These are phyloP conservation scores for Siniperca obscura DNA, from an alignment of 2,797 vertebrate genomes.

Conservation along the genomic window DNA sequence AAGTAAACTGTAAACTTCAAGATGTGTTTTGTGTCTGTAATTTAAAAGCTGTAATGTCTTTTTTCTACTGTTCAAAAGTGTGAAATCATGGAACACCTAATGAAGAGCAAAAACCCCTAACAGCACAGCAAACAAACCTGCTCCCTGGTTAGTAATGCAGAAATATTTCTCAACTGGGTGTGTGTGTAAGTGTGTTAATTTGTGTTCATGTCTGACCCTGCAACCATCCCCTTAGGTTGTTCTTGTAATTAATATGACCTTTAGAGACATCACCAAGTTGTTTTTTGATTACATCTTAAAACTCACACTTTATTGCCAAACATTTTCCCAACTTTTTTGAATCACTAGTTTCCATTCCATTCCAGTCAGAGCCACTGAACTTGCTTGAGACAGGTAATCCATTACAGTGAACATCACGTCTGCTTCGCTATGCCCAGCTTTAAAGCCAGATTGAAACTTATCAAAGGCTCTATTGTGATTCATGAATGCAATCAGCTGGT, in stretches of 20 bases:
- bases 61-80: neutral
- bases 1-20: neutral
- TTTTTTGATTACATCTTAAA: slow-evolving; percentile 17
- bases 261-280: slow-evolving; percentile 11
- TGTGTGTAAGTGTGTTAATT: neutral
- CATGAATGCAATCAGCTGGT: slow-evolving; percentile 14
- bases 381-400: neutral
- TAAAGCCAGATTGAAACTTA: neutral
- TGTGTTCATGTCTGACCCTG: slow-evolving; percentile 8
- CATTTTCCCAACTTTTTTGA: neutral
- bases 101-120: too few species aligned
- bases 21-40: neutral
- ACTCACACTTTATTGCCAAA: neutral
- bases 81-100: neutral
- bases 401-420: neutral
- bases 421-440: neutral
- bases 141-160: slow-evolving; percentile 7
- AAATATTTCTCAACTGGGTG: neutral
- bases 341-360: neutral
- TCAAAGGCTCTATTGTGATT: slow-evolving; percentile 7
- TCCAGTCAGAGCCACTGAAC: neutral
- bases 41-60: neutral
- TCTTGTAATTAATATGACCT: slow-evolving; percentile 42
- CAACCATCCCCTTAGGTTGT: slow-evolving; percentile 2
- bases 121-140: neutral